Evolutionary conservation across 2,888 invertebrate genomes (phyloP).

Genomic region (Trissolcus japonicus): DNA sequence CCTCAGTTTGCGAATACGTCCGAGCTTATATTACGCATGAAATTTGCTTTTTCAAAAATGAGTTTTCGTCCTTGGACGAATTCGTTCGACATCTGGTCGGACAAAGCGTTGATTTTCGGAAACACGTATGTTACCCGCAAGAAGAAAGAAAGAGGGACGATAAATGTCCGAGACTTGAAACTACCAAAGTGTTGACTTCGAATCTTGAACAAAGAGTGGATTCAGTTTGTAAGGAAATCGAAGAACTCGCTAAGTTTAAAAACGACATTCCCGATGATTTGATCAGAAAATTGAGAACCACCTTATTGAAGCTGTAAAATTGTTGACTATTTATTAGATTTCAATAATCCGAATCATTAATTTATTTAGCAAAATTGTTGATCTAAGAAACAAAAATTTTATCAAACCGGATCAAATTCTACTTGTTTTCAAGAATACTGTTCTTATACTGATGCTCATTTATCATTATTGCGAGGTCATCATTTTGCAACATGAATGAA

Average conservation of each 20-base stretch:
- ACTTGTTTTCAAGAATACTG: too few relatives aligned
- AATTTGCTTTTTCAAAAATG: constrained; percentile 48
- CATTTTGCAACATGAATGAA: not conserved
- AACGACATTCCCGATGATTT: constrained; percentile 51
- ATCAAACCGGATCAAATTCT: too few relatives aligned
- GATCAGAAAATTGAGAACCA: constrained; percentile 56
- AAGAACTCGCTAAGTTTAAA: constrained; percentile 55
- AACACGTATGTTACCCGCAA: constrained; percentile 62
- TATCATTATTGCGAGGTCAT: too few relatives aligned
- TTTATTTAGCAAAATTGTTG: too few relatives aligned
- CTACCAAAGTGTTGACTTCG: constrained; percentile 7
- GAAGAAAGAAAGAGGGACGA: constrained; percentile 59
- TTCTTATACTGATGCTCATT: too few relatives aligned
- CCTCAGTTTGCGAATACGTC: constrained; percentile 61
- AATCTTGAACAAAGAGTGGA: constrained; percentile 59
- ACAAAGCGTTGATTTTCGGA: not conserved
- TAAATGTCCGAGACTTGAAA: constrained; percentile 60
- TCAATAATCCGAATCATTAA: too few relatives aligned
- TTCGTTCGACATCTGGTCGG: constrained; percentile 59
- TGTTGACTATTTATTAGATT: too few relatives aligned
- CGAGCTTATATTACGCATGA: constrained; percentile 64
- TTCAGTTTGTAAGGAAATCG: constrained; percentile 63
- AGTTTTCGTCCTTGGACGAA: constrained; percentile 55
- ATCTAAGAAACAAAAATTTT: too few relatives aligned
- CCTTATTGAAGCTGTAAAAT: constrained; percentile 26